A percentile compares a stretch with the other conserved stretches of the same genome.
phyloP scores from a whole-genome alignment of 1,140 invertebrate species.

The Leptoteleia sp. region DNA sequence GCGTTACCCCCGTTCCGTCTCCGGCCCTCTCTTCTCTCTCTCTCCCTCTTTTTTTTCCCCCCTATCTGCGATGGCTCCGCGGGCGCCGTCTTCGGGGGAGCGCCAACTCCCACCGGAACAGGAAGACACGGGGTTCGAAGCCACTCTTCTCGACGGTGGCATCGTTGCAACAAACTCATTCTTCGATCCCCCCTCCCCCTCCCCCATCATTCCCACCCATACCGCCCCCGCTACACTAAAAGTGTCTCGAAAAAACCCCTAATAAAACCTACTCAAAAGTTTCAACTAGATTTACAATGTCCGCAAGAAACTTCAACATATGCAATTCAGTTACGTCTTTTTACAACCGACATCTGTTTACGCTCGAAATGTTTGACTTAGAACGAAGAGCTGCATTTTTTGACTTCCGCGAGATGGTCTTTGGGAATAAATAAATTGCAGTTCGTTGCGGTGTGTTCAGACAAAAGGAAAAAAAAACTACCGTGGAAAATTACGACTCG shows the following conservation, averaged over 20 bases:
- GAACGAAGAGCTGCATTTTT: conserved; percentile 20
- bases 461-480: no score
- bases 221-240: conserved; percentile 4
- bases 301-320: conserved; percentile 55
- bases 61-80: conserved; percentile 65
- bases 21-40: conserved; percentile 51
- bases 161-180: conserved; percentile 63
- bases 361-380: conserved; percentile 29
- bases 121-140: conserved; percentile 69
- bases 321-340: conserved; percentile 48
- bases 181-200: conserved; percentile 11
- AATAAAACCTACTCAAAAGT: conserved; percentile 66
- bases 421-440: conserved; percentile 5
- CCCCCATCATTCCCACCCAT: not conserved
- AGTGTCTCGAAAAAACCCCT: conserved; percentile 51
- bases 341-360: conserved; percentile 46
- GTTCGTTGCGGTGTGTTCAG: no score
- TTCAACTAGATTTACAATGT: conserved; percentile 59
- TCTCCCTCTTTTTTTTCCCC: conserved; percentile 62
- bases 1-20: conserved; percentile 57
- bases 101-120: conserved; percentile 64
- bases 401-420: conserved; percentile 8
- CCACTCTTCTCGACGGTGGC: conserved; percentile 64
- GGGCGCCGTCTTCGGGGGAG: conserved; percentile 50
- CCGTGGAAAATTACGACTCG: no score